Base-by-base conservation (phyloP, 2,888 invertebrate species). In the Eremobia ochroleuca region DNA sequence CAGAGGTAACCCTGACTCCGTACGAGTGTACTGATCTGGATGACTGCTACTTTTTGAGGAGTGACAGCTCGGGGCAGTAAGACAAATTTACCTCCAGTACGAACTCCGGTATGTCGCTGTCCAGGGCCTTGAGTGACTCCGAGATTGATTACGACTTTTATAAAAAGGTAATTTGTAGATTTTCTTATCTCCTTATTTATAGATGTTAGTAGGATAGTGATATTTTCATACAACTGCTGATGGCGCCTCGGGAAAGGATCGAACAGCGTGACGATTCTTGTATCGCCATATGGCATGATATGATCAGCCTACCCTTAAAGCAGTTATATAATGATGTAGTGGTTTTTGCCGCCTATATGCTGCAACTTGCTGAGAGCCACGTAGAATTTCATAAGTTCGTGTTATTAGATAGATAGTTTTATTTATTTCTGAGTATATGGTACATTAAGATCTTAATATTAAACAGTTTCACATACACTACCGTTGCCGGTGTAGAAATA, bases 121-220 rank as follows among this genome's bases (percentile, higher is more conserved):
- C 96, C 0, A 91, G 96, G 49, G 96, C 96, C 13, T 92, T 96
- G 94, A 95, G 95, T 0, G 96, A 96, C 68, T 95, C 96, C 0
- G 96, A 96, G 58, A 96, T 96, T 4, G 96, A 96, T 73, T 96
- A 96, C 80, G 92, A 87, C 3, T 86, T 90, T 73, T 94, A 92
- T 81, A 93, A 91, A 79, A 86, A 94, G 91, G 96, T 96, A 76
- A 92, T 62, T 61, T 81, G 5, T 55, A n/a, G 15, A 18, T 55
- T 37, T 37, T 37, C 0, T 6, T 37, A n/a, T 34, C 9, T 68
- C n/a, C 4, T n/a, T 68, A 21, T 37, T 55, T 11, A 31, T 31
- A 8, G 66, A 1, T 40, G 11, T 4, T 15, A 64, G n/a, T 49
- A 34, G 3, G 11, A 15, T 43, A 21, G 9, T 25, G 37, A 52